Conservation (phyloP, 2,888 invertebrate species). For the Sclerodermus sp. region DNA sequence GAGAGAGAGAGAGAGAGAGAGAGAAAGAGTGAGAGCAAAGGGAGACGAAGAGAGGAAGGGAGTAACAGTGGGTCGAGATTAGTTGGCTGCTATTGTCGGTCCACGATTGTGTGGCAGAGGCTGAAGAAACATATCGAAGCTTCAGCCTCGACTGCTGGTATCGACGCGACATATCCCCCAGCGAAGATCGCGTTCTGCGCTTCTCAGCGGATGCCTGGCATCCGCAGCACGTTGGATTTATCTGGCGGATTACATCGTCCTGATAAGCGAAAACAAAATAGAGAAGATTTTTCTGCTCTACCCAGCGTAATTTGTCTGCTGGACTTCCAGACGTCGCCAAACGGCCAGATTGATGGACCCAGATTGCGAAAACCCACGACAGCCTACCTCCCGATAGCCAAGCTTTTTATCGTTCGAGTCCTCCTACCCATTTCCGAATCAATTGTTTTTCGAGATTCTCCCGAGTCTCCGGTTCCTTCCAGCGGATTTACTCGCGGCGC, state of each 20-base stretch:
- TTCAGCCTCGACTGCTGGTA: constrained; percentile 30
- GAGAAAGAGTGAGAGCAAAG: too few species aligned
- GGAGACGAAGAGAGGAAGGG: background rate
- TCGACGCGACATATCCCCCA: constrained; percentile 35
- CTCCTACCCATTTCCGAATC: background rate
- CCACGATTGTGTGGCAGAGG: background rate
- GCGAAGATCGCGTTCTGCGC: background rate
- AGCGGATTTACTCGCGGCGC: too few species aligned
- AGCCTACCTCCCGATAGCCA: too few species aligned
- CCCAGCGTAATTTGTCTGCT: constrained; percentile 37
- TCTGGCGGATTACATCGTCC: constrained; percentile 42
- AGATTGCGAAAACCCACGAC: constrained; percentile 32
- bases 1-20: too few species aligned
- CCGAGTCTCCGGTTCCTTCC: too few species aligned
- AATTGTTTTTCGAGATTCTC: background rate
- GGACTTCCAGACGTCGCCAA: constrained; percentile 36
- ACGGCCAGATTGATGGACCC: constrained; percentile 42
- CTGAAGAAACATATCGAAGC: too few species aligned
- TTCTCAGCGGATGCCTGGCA: constrained; percentile 18
- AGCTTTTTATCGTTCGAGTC: too few species aligned
- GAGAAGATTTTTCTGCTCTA: constrained; percentile 19
- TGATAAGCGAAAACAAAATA: constrained; percentile 46
- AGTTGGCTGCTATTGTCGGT: constrained; percentile 10
- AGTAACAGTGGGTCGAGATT: constrained; percentile 11
- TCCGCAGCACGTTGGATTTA: constrained; percentile 40